Conservation (phyloP, 2,888 invertebrate genomes). For the Temnothorax unifasciatus region DNA sequence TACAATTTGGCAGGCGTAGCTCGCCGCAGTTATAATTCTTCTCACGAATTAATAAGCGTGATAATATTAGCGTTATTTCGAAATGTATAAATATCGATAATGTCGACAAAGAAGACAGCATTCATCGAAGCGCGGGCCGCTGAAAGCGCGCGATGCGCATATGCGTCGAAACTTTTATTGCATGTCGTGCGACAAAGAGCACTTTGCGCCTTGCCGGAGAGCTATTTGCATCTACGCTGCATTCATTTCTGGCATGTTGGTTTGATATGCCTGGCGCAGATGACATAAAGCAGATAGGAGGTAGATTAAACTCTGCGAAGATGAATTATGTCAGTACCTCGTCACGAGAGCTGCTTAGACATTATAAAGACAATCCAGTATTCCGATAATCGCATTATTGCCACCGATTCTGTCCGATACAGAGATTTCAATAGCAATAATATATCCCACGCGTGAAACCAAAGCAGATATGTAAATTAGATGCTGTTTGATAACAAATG, state of each 20-base stretch:
- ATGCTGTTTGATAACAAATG: neutral
- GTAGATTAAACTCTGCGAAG: constrained; percentile 40
- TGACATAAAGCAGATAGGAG: constrained; percentile 38
- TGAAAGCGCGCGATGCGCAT: constrained; percentile 52
- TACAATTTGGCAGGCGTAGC: constrained; percentile 21
- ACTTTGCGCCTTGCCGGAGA: constrained; percentile 70
- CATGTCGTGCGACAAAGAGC: constrained; percentile 74
- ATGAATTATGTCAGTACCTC: neutral
- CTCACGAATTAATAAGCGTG: constrained; percentile 50
- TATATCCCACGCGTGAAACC: neutral
- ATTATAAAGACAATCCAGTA: constrained; percentile 6
- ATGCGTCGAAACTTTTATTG: constrained; percentile 72
- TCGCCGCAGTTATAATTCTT: constrained; percentile 48
- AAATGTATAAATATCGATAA: constrained; percentile 62
- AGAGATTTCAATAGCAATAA: neutral
- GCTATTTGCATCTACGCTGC: constrained; percentile 70
- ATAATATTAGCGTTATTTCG: constrained; percentile 44
- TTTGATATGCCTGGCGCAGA: constrained; percentile 53
- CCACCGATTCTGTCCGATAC: neutral
- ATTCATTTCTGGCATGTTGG: constrained; percentile 56
- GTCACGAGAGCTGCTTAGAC: constrained; percentile 28
- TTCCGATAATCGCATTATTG: constrained; percentile 28
- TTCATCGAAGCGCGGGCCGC: constrained; percentile 61
- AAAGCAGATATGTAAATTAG: neutral
- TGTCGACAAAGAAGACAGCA: constrained; percentile 58